Conservation (phyloP, 2,888 invertebrate species). For the Metellina segmentata region DNA sequence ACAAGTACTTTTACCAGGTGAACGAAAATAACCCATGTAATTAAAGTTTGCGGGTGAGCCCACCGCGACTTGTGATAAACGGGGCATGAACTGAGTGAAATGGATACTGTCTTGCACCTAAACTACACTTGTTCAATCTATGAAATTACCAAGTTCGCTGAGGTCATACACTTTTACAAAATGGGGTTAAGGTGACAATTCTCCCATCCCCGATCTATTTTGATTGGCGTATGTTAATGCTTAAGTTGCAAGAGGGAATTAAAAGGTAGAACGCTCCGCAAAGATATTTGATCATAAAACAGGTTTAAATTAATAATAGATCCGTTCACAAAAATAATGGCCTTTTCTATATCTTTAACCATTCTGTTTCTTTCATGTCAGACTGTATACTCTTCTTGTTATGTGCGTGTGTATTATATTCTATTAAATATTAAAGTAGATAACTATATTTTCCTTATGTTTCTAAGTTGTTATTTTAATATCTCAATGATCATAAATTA, state of each 20-base stretch:
- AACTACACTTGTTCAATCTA: constrained; percentile 6
- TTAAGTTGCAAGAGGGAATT: neutral
- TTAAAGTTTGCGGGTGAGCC: constrained; percentile 70
- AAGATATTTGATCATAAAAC: neutral
- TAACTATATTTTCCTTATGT: no score
- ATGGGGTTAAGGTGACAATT: constrained; percentile 13
- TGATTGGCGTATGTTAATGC: neutral
- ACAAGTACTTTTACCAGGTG: constrained; percentile 70
- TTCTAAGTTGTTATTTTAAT: no score
- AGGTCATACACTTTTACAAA: neutral
- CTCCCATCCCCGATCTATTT: neutral
- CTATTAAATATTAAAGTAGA: no score
- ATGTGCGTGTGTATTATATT: no score
- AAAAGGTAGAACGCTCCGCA: neutral
- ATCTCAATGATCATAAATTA: no score
- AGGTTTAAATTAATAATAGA: no score
- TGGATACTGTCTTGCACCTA: constrained; percentile 52
- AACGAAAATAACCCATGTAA: constrained; percentile 71
- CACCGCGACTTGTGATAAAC: constrained; percentile 63
- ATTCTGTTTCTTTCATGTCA: no score
- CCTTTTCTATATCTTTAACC: no score
- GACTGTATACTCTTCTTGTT: no score
- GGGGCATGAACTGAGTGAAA: constrained; percentile 63
- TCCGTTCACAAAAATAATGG: no score
- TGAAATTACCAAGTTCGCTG: constrained; percentile 6